Base-by-base conservation (phyloP, 2,888 invertebrate genomes). In the Dasypolia templi region DNA sequence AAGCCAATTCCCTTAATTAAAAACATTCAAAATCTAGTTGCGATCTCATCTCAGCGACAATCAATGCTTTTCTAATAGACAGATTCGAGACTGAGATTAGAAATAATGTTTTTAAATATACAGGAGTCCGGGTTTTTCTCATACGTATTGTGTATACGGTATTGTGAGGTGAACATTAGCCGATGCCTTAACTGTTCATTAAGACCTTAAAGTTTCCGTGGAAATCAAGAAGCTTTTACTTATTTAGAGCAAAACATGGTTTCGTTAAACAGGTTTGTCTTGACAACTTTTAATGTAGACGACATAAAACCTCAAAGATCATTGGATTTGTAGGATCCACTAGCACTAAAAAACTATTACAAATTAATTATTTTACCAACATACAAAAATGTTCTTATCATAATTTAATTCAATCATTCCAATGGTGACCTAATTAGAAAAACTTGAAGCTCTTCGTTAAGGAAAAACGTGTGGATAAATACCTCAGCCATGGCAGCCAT, bases 391-490 rank as follows among this genome's bases (percentile, higher is more conserved):
- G 29, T 55, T 62, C n/a, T 32, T 22, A 63, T 39, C 12, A 32
- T 26, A 2, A 29, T 59, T 53, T 75, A 17, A 65, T 29, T 55
- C 67, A 62, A 76, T 66, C 26, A 56, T 62, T 53, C 29, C 4
- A 42, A 51, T 49, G 61, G n/a, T 74, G 67, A 81, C 66, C 70
- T 67, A 81, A 81, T 70, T 79, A 81, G 53, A 44, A 49, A 53
- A 63, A 68, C 67, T 44, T 55, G 32, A 55, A 71, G 63, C 53
- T 66, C 62, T 56, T 59, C 63, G 22, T 66, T 53, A 35, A 59
- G 82, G 72, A 77, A 72, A 82, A 77, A 32, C 46, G 55, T 46
- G 51, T 64, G 67, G 51, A 64, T 67, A 77, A 71, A 76, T 77
- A 62, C 14, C 19, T 35, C 32, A 46, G 44, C 1, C 14, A 44